Evolutionary conservation across 2,888 invertebrate genomes (phyloP), one percentile per base, ranked within the genome.

Genomic region (Drosophila mimica): DNA sequence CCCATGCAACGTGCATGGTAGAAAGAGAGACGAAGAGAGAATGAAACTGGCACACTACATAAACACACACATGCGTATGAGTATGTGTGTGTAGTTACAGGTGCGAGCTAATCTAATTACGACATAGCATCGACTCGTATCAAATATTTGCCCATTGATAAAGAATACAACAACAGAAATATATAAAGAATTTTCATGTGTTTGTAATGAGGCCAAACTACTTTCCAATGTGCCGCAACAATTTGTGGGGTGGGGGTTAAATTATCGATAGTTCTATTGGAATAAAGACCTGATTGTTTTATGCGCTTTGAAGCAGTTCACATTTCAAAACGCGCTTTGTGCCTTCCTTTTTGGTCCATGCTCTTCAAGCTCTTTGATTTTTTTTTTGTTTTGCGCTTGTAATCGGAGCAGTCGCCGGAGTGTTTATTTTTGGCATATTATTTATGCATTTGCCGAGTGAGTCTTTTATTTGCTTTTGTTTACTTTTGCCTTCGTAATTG

Each of bases 61-160:
- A 61, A 25, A 40, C 59, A 54, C 28, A 56, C 30, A 51, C 34
- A 56, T 76, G 48, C 53, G 33, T 5, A 36, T 43, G 38, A 46
- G 59, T 33, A n/a, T 36, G 56, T 59, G 61, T 76, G 58, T 64
- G 62, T 67, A 69, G 70, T 67, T 64, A 69, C 83, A 83, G 83
- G 83, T 84, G 83, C 60, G 57, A 74, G 74, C 64, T 87, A 85
- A 87, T 85, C 84, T 87, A 84, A 85, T 85, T 85, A 85, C 82
- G 81, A 72, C 78, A 74, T 62, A 64, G 64, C 70, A 63, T 65
- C 58, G 57, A 60, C 61, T 53, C 38, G 60, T 70, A 72, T 70
- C 70, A 81, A 79, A 72, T 84, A 74, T 82, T 84, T 73, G 67
- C 66, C 67, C 66, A 81, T 73, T 79, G 82, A 82, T 84, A 78